Percentiles rank a stretch among this genome's conserved stretches.
phyloP scores from a whole-genome alignment of 1,140 invertebrate species.

The Macrobrachium nipponense region DNA sequence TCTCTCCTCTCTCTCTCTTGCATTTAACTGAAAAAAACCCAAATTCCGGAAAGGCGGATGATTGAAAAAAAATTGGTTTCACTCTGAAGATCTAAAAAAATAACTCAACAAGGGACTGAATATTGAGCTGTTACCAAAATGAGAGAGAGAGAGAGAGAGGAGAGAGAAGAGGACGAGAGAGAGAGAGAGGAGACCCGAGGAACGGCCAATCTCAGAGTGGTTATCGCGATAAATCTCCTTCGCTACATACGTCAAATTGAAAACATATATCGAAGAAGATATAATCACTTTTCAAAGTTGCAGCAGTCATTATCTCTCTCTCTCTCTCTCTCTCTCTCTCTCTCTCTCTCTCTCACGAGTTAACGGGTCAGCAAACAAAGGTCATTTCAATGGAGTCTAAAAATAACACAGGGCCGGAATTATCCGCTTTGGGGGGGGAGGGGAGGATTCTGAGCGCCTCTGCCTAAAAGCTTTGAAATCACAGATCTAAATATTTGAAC shows the following conservation, averaged over 20 bases:
- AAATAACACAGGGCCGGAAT: no score
- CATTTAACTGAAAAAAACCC: background rate
- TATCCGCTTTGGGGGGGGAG: no score
- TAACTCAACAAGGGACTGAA: background rate
- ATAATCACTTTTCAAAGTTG: background rate
- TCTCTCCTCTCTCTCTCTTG: background rate
- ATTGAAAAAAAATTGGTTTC: background rate
- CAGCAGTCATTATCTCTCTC: background rate
- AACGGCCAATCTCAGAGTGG: background rate
- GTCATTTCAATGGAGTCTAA: no score
- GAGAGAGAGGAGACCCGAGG: constrained; percentile 9
- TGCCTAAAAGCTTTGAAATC: no score
- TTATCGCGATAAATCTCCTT: background rate
- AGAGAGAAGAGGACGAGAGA: constrained; percentile 27
- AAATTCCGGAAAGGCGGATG: background rate
- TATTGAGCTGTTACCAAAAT: no score
- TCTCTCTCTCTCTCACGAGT: background rate
- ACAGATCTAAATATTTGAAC: no score
- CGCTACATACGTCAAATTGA: background rate
- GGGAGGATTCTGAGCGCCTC: no score
- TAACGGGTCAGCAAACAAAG: no score
- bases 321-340: constrained; percentile 18
- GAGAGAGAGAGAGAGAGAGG: constrained; percentile 33
- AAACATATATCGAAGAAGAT: no score
- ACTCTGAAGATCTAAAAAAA: background rate